Conservation (phyloP, 2,797 vertebrate species). For the Eleutherodactylus coqui region DNA sequence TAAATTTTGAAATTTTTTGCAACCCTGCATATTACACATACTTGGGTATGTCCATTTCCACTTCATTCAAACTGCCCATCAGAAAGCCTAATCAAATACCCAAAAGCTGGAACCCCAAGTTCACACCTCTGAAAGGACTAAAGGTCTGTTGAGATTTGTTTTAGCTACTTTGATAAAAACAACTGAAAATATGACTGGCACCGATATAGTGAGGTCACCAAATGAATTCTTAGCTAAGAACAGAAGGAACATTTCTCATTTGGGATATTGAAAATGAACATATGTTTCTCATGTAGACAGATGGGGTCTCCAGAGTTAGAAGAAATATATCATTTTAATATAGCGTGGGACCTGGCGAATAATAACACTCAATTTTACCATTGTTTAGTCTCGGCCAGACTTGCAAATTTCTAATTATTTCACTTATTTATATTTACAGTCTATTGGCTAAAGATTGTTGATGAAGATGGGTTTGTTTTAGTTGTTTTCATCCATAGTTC, state of each 20-base stretch:
- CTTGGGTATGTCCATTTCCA: too few relatives aligned
- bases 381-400: neutral
- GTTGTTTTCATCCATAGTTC: neutral
- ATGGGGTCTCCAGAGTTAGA: constrained; percentile 60
- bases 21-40: too few relatives aligned
- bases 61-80: too few relatives aligned
- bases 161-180: neutral
- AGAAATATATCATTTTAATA: constrained; percentile 16
- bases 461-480: constrained; percentile 7
- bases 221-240: constrained; percentile 45
- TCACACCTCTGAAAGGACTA: neutral
- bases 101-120: neutral
- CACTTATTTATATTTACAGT: neutral
- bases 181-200: constrained; percentile 14
- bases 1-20: too few relatives aligned
- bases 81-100: neutral
- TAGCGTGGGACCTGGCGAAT: constrained; percentile 10
- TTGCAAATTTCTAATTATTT: constrained; percentile 17
- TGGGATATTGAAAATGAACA: constrained; percentile 53
- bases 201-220: constrained; percentile 29
- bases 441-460: neutral
- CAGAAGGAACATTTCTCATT: constrained; percentile 49
- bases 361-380: neutral
- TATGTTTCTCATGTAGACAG: constrained; percentile 53
- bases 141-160: neutral